Base-by-base conservation (phyloP, 2,888 invertebrate species). In the Leucophora obtusa region DNA sequence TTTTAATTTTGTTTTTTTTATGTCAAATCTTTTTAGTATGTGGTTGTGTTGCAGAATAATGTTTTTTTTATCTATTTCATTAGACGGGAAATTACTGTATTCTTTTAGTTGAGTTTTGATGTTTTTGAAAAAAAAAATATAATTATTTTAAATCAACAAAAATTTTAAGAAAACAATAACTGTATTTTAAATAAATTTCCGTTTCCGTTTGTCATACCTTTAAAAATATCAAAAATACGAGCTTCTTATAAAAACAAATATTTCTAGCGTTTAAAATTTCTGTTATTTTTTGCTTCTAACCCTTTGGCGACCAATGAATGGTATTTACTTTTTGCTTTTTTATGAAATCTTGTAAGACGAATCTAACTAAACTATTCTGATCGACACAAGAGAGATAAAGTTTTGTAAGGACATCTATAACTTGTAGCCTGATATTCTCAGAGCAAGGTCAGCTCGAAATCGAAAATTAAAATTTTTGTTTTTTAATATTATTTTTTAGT, bases 51-150 rank as follows among this genome's bases (percentile, higher is more conserved):
- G 33, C 17, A 51, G 14, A 43, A 59, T 17, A 17, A 28, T n/a
- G n/a, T 38, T 66, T 66, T 59, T 28, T 6, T 51, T 50, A 4
- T 28, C 28, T 17, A 47, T 18, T 15, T 58, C 9, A 65, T 35
- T 24, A 74, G 10, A 69, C 80, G 69, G 80, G 69, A 81, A 73
- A 77, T 77, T 66, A 73, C 70, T 65, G 53, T 71, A 66, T 66
- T 63, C 28, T 65, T 70, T 51, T 70, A 1, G 8, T 43, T 28
- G 7, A 51, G 15, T 6, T 28, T 28, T 28, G 6, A 28, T 28
- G 28, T 28, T 14, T 43, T 11, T 51, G 33, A 66, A 51, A 35
- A 51, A 14, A 50, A 14, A 54, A 53, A 63, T 35, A n/a, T 53
- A 18, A 38, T 69, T 53, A 24, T 63, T 68, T 53, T 17, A 47